Evolutionary conservation across 2,888 invertebrate species (phyloP).

Genomic region (Polymixis lichenea): DNA sequence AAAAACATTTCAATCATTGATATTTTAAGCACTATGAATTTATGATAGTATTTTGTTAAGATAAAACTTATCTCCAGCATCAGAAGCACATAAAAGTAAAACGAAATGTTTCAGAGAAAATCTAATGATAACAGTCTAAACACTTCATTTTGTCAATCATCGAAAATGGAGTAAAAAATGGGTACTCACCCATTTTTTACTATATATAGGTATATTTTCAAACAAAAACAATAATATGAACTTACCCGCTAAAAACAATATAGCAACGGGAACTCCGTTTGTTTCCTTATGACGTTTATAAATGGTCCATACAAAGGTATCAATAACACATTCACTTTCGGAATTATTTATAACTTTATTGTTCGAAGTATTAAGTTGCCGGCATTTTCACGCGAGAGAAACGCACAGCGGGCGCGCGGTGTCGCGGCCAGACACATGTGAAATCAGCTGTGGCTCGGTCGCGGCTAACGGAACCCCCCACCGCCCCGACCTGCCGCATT

Average conservation of each 20-base stretch:
- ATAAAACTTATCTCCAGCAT: conserved; percentile 17
- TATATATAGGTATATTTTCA: background rate
- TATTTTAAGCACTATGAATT: background rate
- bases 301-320: conserved; percentile 65
- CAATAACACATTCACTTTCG: conserved; percentile 77
- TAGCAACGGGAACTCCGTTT: conserved; percentile 59
- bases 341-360: conserved; percentile 65
- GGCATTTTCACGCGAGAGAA: conserved; percentile 77
- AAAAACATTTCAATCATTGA: background rate
- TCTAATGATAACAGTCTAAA: conserved; percentile 2
- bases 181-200: no score
- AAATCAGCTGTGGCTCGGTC: conserved; percentile 87
- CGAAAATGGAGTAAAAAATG: background rate
- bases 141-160: background rate
- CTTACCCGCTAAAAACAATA: conserved; percentile 75
- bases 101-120: background rate
- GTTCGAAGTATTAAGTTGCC: conserved; percentile 74
- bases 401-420: conserved; percentile 78
- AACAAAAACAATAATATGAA: conserved; percentile 39
- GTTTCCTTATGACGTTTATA: conserved; percentile 60
- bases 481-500: conserved; percentile 68
- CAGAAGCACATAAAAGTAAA: background rate
- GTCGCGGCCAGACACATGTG: conserved; percentile 82
- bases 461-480: conserved; percentile 69
- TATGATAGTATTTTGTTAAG: conserved; percentile 8